Evolutionary conservation across 2,113 vertebrate genomes (phyloP), one percentile per base, ranked within the genome.

Genomic region (Aplodontia rufa): DNA sequence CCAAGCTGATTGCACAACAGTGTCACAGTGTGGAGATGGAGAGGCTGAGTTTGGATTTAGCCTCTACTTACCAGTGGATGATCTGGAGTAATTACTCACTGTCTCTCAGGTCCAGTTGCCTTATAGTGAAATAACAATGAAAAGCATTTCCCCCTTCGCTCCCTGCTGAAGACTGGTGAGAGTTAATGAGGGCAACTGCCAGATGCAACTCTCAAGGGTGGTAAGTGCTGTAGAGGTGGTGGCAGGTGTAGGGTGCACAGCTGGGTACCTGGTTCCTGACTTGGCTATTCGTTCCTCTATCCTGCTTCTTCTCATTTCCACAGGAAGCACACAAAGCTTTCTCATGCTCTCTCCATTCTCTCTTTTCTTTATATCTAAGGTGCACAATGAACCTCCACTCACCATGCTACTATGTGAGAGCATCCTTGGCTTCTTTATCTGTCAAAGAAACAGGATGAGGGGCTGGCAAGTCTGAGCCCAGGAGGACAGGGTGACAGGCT

Each of bases 181-280:
- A 53, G 32, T 37, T 84, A 49, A 24, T 28, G 45, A 22, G n/a
- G 45, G 40, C n/a, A 68, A 64, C 13, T 26, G 11, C 66, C 47
- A 45, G 51, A 66, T 51, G 32, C 30, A 35, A 42, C 32, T 35
- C 51, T 72, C 32, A 5, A 37, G 49, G 79, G 8, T 62, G 24
- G 69, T 55, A 78, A 87, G 35, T 0, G 0, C 55, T 49, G 22
- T 22, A 76, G 64, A 35, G 1, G 4, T 19, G 24, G 62, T 11
- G 14, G 90, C 22, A 9, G 74, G 62, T 12, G 5, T 16, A 17
- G n/a, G 30, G 0, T 24, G 53, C 60, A 6, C 9, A 22, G 69
- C 22, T 3, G 6, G 7, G 5, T 0, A 0, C n/a, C 37, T 64
- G 28, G 19, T 19, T 68, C n/a, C 74, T 13, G 7, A 16, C 17